Conservation (phyloP, 2,888 invertebrate species). For the Chesias legatella region DNA sequence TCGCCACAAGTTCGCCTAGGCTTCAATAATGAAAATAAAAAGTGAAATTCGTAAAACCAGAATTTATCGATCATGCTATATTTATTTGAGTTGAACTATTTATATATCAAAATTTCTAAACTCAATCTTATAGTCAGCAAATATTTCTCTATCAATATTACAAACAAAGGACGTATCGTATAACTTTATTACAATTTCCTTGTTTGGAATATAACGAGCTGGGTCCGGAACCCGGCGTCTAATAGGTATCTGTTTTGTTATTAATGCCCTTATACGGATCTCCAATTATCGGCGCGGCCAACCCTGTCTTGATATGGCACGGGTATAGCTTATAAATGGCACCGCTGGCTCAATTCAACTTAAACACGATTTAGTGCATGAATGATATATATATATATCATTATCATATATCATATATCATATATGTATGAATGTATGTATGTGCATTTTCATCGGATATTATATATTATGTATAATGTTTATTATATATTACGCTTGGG, state of each 20-base stretch:
- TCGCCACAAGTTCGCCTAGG: too few relatives aligned
- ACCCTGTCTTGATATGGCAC: conserved; percentile 44
- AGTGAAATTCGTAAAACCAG: too few relatives aligned
- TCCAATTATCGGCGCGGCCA: conserved; percentile 57
- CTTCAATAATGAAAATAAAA: too few relatives aligned
- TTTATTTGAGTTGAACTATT: too few relatives aligned
- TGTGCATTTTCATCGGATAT: too few relatives aligned
- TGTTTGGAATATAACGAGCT: conserved; percentile 60
- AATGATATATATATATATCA: too few relatives aligned
- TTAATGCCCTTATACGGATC: conserved; percentile 67
- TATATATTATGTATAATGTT: too few relatives aligned
- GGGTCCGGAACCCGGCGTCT: conserved; percentile 50
- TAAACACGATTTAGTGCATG: neutral
- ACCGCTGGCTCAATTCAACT: conserved; percentile 18
- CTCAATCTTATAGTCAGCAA: conserved; percentile 48
- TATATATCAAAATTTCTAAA: conserved; percentile 21
- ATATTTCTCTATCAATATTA: conserved; percentile 61
- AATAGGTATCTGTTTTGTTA: conserved; percentile 71
- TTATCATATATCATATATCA: too few relatives aligned
- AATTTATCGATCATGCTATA: too few relatives aligned
- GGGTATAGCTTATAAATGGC: conserved; percentile 1
- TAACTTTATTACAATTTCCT: conserved; percentile 67
- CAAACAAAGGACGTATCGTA: conserved; percentile 49
- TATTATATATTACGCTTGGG: too few relatives aligned
- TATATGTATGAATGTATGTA: too few relatives aligned